These are phyloP conservation scores for Trichogramma pretiosum DNA, from an alignment of 1,140 invertebrate species.

Conservation along the genomic window DNA sequence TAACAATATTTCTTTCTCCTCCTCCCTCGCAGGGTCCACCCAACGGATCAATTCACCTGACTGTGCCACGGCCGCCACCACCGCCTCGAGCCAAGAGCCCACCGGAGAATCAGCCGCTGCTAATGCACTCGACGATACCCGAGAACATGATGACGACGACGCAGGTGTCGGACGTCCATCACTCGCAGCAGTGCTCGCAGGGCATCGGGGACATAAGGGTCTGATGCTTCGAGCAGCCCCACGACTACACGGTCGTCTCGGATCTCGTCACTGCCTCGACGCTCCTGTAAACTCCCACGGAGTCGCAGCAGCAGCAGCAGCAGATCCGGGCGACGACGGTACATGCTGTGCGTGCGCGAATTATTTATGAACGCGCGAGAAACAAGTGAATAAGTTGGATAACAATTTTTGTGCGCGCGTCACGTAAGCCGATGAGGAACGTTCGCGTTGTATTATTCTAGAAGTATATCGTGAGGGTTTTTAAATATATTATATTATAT, in stretches of 20 bases:
- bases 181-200: slow-evolving; percentile 55
- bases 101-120: slow-evolving; percentile 49
- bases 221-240: slow-evolving; percentile 58
- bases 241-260: slow-evolving; percentile 26
- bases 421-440: no score
- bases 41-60: slow-evolving; percentile 51
- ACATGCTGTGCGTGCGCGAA: no score
- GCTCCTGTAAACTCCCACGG: no score
- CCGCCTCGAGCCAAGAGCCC: slow-evolving; percentile 50
- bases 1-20: no score
- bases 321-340: no score
- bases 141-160: slow-evolving; percentile 20
- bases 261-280: slow-evolving; percentile 42
- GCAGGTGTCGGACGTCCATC: slow-evolving; percentile 45
- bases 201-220: slow-evolving; percentile 76
- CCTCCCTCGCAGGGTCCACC: slow-evolving; percentile 46
- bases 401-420: no score
- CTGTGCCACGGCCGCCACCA: slow-evolving; percentile 49
- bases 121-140: no score
- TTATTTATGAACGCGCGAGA: no score
- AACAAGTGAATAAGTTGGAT: no score
- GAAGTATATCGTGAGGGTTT: not conserved
- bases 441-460: not conserved
- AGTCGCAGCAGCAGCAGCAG: no score
- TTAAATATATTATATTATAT: no score